Conservation (phyloP, 1,140 invertebrate genomes). For the Bombyx mandarina region DNA sequence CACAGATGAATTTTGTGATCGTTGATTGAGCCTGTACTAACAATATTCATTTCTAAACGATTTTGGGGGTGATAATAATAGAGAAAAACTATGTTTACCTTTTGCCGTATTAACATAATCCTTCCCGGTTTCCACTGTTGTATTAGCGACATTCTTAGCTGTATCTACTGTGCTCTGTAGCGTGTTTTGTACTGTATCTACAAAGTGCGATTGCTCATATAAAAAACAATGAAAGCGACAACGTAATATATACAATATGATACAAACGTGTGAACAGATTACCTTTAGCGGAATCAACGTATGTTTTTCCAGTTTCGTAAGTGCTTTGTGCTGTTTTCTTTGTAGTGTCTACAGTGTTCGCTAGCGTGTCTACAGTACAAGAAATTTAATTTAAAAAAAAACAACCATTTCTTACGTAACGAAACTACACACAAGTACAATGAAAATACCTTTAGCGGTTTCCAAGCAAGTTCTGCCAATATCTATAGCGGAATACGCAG, state of each 20-base stretch:
- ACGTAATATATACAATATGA: neutral
- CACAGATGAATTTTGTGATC: too few species aligned
- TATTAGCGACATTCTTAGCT: slow-evolving; percentile 21
- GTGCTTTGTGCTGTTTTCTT: slow-evolving; percentile 46
- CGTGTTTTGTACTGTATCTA: slow-evolving; percentile 14
- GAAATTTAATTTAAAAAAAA: slow-evolving; percentile 12
- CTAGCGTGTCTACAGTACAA: slow-evolving; percentile 42
- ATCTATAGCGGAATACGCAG: slow-evolving; percentile 43
- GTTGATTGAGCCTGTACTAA: too few species aligned
- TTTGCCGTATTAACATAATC: slow-evolving; percentile 18
- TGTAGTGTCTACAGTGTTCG: slow-evolving; percentile 52
- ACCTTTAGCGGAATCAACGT: slow-evolving; percentile 36
- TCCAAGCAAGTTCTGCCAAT: slow-evolving; percentile 47
- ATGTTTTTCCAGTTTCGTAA: slow-evolving; percentile 44
- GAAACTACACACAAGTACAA: slow-evolving; percentile 14
- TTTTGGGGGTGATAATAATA: neutral
- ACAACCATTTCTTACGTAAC: slow-evolving; percentile 12
- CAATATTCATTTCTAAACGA: too few species aligned
- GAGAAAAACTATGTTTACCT: slow-evolving; percentile 14
- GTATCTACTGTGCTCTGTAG: slow-evolving; percentile 23
- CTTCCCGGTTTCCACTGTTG: slow-evolving; percentile 24
- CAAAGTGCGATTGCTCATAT: slow-evolving; percentile 6
- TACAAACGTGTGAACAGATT: neutral
- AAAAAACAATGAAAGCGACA: slow-evolving; percentile 1
- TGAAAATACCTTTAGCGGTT: slow-evolving; percentile 44